Base-by-base conservation (phyloP, 2,797 vertebrate genomes). In the Molothrus ater region DNA sequence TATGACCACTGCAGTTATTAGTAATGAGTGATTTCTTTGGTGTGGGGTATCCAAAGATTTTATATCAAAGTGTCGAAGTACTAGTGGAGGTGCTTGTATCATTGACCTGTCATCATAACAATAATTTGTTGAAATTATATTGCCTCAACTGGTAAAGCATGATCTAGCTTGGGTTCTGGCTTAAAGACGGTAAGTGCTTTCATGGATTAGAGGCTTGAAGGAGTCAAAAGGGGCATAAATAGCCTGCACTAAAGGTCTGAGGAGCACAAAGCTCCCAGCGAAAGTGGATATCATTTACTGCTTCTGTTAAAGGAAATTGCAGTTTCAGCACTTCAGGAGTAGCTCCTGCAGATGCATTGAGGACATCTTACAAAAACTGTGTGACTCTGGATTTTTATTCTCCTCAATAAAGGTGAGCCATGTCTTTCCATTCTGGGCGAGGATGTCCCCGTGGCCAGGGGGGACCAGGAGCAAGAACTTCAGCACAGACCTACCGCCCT, bases 401-500 rank as follows among this genome's bases (percentile, higher is more conserved):
- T 74, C 90, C 40, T 87, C 12, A 2, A 80, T 92, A 51, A 88
- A 97, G 97, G 94, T 96, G 96, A 64, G 92, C 92, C 91, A 99
- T 99, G 99, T 99, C 99, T 24, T 99, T 99, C 97, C 98, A 99
- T 90, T 97, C 98, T 31, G 99, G 98, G 78, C 98, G 98, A 76
- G 99, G 98, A 34, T 98, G 98, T 86, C 97, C 98, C 15, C 98
- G 99, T 74, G 98, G 98, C 50, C 98, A 99, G 66, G 98, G 98
- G n/a, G 97, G 98, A 51, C 97, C 98, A 13, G 98, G 98, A 65
- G 95, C 98, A 76, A 98, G 99, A 34, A 91, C 98, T 32, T 97
- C 98, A 13, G 56, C 98, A 2, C 99, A 98, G 78, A 98, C 97
- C 78, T 99, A 98, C 91, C 97, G 98, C 38, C 98, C 98, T 40